These are phyloP conservation scores for Clupea harengus DNA, from an alignment of 2,113 vertebrate genomes.

Conservation along the genomic window DNA sequence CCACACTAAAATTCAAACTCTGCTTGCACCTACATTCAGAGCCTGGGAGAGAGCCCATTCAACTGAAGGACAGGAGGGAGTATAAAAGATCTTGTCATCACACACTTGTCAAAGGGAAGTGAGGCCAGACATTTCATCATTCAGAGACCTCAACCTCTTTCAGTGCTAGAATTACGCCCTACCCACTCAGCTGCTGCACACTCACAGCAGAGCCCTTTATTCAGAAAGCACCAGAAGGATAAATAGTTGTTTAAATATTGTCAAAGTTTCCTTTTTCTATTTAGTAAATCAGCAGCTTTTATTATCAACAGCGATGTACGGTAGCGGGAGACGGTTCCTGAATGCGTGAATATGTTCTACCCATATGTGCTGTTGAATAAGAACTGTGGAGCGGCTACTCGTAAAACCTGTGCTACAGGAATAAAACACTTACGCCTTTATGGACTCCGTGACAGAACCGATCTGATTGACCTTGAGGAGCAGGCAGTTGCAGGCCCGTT, in stretches of 20 bases:
- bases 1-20: neutral
- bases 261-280: neutral
- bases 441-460: conserved; percentile 87
- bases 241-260: neutral
- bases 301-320: neutral
- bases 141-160: neutral
- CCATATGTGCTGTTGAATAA: neutral
- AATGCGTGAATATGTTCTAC: too few species aligned
- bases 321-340: neutral
- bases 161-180: neutral
- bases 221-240: neutral
- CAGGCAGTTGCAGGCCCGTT: conserved; percentile 90
- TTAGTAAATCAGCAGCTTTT: neutral
- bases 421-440: conserved; percentile 82
- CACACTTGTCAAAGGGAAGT: neutral
- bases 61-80: neutral
- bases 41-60: neutral
- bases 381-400: neutral
- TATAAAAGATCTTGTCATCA: neutral
- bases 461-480: conserved; percentile 94
- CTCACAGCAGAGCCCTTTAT: neutral
- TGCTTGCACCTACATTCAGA: neutral
- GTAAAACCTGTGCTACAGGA: too few species aligned
- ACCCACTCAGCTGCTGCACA: neutral
- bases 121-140: neutral